Conservation (phyloP, 2,888 invertebrate genomes). For the Plagodis dolabraria region DNA sequence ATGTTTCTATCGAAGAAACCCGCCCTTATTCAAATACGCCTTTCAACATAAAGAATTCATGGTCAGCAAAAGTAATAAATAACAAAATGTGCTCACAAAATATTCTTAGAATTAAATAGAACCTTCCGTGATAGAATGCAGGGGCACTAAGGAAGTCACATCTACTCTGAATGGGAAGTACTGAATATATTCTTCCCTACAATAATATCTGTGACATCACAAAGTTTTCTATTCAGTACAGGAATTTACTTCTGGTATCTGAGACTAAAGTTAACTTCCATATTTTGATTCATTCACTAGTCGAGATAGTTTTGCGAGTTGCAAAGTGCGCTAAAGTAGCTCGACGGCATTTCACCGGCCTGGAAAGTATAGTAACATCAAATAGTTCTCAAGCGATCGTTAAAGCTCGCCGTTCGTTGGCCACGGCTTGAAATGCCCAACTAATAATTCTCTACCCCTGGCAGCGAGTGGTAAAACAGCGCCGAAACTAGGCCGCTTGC, state of each 20-base stretch:
- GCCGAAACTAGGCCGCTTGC: constrained; percentile 8
- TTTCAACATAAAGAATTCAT: constrained; percentile 1
- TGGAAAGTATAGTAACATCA: constrained; percentile 11
- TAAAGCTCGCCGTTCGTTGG: constrained; percentile 18
- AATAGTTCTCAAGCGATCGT: constrained; percentile 30
- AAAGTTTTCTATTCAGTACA: constrained; percentile 2
- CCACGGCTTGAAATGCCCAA: constrained; percentile 40
- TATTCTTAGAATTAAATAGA: neutral
- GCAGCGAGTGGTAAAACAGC: constrained; percentile 1
- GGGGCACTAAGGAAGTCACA: constrained; percentile 2
- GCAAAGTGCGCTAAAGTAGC: constrained; percentile 10
- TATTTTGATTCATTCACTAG: constrained; percentile 10
- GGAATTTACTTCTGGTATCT: constrained; percentile 1
- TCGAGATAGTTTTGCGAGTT: constrained; percentile 6
- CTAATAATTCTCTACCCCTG: constrained; percentile 41
- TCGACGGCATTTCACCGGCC: constrained; percentile 8
- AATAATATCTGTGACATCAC: neutral
- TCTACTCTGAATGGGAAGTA: constrained; percentile 2
- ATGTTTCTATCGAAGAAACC: too few species aligned
- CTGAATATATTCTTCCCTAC: too few species aligned
- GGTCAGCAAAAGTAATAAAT: constrained; percentile 7
- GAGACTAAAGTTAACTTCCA: constrained; percentile 2
- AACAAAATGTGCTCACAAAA: constrained; percentile 1
- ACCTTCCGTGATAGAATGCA: constrained; percentile 3
- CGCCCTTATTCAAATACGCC: neutral